Evolutionary conservation across 2,797 vertebrate species (phyloP).

Genomic region (Xenops minutus): DNA sequence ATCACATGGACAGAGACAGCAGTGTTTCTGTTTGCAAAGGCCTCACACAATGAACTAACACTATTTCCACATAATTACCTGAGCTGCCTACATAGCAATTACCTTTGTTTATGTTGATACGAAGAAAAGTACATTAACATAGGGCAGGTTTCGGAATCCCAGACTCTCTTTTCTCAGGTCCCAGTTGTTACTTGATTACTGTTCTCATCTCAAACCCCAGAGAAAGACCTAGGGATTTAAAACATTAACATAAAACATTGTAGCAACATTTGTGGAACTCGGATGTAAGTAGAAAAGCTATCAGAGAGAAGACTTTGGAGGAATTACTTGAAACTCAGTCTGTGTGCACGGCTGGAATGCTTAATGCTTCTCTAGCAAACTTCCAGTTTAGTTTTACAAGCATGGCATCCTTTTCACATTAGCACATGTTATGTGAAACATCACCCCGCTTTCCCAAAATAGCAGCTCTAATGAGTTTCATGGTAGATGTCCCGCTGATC

Average conservation of each 20-base stretch:
- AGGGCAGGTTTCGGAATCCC: neutral
- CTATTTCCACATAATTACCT: neutral
- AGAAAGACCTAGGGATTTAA: neutral
- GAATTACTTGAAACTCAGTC: neutral
- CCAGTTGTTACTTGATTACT: neutral
- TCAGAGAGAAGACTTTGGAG: neutral
- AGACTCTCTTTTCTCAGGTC: neutral
- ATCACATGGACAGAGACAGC: neutral
- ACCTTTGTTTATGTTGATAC: neutral
- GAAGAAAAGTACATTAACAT: neutral
- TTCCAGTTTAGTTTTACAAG: slow-evolving; percentile 37
- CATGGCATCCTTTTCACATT: slow-evolving; percentile 41
- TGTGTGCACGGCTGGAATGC: neutral
- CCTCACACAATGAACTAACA: neutral
- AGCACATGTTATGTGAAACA: slow-evolving; percentile 14
- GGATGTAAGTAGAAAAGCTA: neutral
- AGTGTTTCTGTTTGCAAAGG: neutral
- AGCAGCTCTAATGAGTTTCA: slow-evolving; percentile 35
- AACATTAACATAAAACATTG: neutral
- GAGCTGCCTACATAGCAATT: neutral
- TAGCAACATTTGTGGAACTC: neutral
- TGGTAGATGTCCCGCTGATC: slow-evolving; percentile 5
- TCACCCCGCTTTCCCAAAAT: slow-evolving; percentile 3
- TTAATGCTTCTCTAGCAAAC: neutral
- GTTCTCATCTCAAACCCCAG: neutral